Base-by-base conservation (phyloP, 1,140 invertebrate genomes). In the Helicorthomorpha holstii region DNA sequence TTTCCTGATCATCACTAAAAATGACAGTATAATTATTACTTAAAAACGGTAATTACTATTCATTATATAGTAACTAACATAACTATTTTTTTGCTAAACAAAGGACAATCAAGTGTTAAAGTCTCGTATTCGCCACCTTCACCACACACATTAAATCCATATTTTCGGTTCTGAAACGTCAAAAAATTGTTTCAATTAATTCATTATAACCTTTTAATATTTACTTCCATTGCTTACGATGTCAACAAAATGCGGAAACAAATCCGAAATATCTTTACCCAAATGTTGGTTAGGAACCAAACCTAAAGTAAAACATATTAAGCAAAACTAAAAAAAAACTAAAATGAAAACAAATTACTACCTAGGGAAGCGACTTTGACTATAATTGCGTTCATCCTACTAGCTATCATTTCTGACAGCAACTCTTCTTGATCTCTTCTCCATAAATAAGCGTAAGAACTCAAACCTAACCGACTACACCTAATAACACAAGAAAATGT, bases 111-210 rank as follows among this genome's bases (percentile, higher is more conserved):
- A 52, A 96, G 71, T 14, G 92, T 96, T 64, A 98, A 90, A 27
- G 92, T 94, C 73, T 98, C 95, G 69, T 95, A 99, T 70, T 98
- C 95, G 46, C 95, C 95, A 41, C 95, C 95, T 75, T 99, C 95
- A 42, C 95, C 95, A 73, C 95, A 99, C 44, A 97, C 80, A 75
- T 98, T 95, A 53, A 97, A 70, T 21, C 91, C 90, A 73, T 91
- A 98, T 69, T 94, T 91, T 69, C 85, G 80, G 64, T 85, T 81
- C 79, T 82, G 67, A 49, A 73, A 72, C 63, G 58, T 57, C 56
- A 25, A 7, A 34, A 16, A 7, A 7, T 34, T 7, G 29, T 34
- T 7, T 34, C 16, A 34, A 34, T 34, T 34, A 34, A 16, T 34
- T 34, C 29, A 34, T 34, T 16, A 7, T 7, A 7, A 16, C 29